Evolutionary conservation across 2,888 invertebrate species (phyloP), one percentile per base, ranked within the genome.

Genomic region (Polylopha cassiicola): DNA sequence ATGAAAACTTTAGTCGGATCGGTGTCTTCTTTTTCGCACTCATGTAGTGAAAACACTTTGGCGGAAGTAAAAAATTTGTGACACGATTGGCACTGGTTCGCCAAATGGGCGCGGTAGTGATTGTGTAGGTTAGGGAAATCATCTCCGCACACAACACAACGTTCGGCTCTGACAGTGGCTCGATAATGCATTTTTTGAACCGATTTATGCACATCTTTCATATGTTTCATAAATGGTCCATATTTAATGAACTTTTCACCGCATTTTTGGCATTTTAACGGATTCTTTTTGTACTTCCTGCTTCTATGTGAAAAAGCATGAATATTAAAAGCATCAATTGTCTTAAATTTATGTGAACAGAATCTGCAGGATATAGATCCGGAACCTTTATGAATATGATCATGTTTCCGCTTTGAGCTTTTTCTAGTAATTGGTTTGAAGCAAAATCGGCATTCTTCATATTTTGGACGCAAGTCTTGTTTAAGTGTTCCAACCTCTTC

Each of bases 41-140:
- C 47, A 53, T 86, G 86, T 10, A 53, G 47, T 1, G 70, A 58
- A 44, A 74, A 82, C 13, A 76, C 41, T 38, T 66, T 75, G 8
- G 61, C 61, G 0, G 86, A 86, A 0, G 74, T 73, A 46, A 86
- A 81, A 50, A 85, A 86, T 44, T 85, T 86, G 21, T 37, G 49
- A 52, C 87, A 88, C 9, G 55, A 64, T 37, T 77, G 82, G 45
- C 89, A 88, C 38, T 86, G 82, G 59, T 89, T 88, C 48, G 82
- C 73, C 29, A 88, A 53, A 48, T 89, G 89, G 28, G 89, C 89
- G 10, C 89, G 86, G 46, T 87, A 88, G 46, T 90, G 87, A 55
- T 89, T 88, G 63, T 89, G 89, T 44, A 89, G 74, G 44, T 88
- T 88, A 1, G 88, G 87, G 54, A 89, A 89, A 1, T 76, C 71